Evolutionary conservation across 2,888 invertebrate genomes (phyloP).

Genomic region (Scelioninae gen. 1): DNA sequence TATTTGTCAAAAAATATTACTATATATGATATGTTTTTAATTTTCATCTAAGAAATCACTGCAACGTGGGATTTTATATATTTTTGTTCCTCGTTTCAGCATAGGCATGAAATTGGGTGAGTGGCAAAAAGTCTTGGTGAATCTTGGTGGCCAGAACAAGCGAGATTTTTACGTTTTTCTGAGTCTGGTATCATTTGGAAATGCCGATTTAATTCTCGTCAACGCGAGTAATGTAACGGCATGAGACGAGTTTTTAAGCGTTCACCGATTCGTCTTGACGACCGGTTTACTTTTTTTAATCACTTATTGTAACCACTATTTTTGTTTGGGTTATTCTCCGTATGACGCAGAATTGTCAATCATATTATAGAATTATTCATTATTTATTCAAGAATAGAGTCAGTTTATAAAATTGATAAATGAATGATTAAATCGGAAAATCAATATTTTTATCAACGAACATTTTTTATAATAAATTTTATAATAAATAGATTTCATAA

Average conservation of each 20-base stretch:
- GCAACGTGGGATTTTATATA: background rate
- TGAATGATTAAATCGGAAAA: background rate
- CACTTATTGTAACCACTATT: slow-evolving; percentile 2
- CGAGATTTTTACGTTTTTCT: slow-evolving; percentile 59
- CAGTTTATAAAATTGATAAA: background rate
- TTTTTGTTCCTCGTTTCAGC: slow-evolving; percentile 28
- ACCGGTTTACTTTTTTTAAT: slow-evolving; percentile 24
- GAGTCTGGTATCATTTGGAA: slow-evolving; percentile 48
- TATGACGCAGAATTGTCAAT: slow-evolving; percentile 11
- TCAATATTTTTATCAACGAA: background rate
- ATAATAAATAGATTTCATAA: too few relatives aligned
- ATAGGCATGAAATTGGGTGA: slow-evolving; percentile 40
- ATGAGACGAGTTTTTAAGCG: slow-evolving; percentile 52
- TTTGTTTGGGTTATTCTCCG: slow-evolving; percentile 10
- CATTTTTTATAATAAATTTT: too few relatives aligned
- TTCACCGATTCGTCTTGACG: slow-evolving; percentile 32
- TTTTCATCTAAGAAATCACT: background rate
- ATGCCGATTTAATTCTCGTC: slow-evolving; percentile 56
- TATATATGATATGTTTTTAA: background rate
- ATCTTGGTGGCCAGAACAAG: slow-evolving; percentile 39
- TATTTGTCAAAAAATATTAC: background rate
- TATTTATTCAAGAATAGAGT: background rate
- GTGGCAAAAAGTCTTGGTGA: slow-evolving; percentile 40
- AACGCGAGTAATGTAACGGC: slow-evolving; percentile 42
- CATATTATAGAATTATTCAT: slow-evolving; percentile 13